A percentile compares a stretch with the other conserved stretches of the same genome.
Conservation (phyloP, 2,113 vertebrate species). For the Leiothrix lutea region DNA sequence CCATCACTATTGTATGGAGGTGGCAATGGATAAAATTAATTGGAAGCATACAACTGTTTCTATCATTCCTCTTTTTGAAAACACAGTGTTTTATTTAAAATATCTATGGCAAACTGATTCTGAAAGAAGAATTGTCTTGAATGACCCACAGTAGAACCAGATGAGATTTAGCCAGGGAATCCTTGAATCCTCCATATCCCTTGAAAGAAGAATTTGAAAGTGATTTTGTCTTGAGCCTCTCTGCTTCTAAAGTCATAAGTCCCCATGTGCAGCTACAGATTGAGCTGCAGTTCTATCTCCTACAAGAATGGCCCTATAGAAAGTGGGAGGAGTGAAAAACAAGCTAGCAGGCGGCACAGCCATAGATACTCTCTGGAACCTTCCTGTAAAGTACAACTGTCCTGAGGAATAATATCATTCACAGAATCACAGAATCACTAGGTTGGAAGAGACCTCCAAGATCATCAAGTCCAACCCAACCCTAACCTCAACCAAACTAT, state of each 20-base stretch:
- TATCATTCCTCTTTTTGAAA: background rate
- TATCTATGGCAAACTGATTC: background rate
- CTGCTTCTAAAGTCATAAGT: background rate
- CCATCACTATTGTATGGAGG: background rate
- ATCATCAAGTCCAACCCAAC: no score
- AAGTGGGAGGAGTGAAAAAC: background rate
- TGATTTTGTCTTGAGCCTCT: background rate
- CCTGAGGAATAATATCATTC: background rate
- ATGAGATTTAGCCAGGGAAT: background rate
- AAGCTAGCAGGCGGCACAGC: accelerated
- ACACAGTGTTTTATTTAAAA: background rate
- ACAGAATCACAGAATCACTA: no score
- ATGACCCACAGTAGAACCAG: background rate
- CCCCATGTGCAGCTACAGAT: background rate
- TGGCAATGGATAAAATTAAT: background rate
- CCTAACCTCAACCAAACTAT: no score
- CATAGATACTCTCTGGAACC: background rate
- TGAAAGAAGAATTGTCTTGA: background rate
- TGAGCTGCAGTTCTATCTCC: background rate
- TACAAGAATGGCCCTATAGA: background rate
- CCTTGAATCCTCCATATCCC: background rate
- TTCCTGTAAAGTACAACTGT: background rate
- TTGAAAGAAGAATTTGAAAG: background rate
- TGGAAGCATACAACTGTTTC: background rate
- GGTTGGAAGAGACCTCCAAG: no score